Base-by-base conservation (phyloP, 2,888 invertebrate species). In the Hedychridium roseum region DNA sequence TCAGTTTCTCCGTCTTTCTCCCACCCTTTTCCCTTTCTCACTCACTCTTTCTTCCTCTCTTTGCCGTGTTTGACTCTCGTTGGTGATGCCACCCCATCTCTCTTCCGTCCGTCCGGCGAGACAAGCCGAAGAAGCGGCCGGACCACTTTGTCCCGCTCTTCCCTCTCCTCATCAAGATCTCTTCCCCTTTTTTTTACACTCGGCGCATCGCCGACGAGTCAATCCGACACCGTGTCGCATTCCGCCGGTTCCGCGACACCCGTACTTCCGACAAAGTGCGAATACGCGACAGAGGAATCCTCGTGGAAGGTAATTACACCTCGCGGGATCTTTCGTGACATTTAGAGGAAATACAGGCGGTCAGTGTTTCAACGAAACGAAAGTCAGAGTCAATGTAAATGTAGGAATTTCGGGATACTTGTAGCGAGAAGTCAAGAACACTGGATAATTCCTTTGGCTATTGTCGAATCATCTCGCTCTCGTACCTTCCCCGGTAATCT, bases 111-210 rank as follows among this genome's bases (percentile, higher is more conserved):
- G 2, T 28, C 6, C 43, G 36, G 15, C 46, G 47, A 49, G 57
- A 50, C 57, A 50, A 36, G 46, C 7, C 48, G 63, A 70, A 70
- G 65, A 74, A 77, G 76, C 70, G 68, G 75, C 64, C 55, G 66
- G 72, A 75, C 74, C 76, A 74, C 76, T 76, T 76, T 74, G 74
- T 73, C 73, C 68, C 56, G 61, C 66, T 66, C 56, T 57, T n/a
- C 18, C 7, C 36, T 18, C 35, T 49, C 36, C 44, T 50, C 46
- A n/a, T n/a, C n/a, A n/a, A n/a, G n/a, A n/a, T 52, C 39, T 30
- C 31, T 43, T 26, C 43, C 45, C 52, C 38, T 63, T 62, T 53
- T 53, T 55, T 53, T 38, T 32, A 37, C 45, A 51, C 43, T 54
- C 38, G 50, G 39, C 52, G 36, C 61, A 54, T 68, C 60, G 60